Conservation (phyloP, 2,797 vertebrate species). For the Myotis findleyi region DNA sequence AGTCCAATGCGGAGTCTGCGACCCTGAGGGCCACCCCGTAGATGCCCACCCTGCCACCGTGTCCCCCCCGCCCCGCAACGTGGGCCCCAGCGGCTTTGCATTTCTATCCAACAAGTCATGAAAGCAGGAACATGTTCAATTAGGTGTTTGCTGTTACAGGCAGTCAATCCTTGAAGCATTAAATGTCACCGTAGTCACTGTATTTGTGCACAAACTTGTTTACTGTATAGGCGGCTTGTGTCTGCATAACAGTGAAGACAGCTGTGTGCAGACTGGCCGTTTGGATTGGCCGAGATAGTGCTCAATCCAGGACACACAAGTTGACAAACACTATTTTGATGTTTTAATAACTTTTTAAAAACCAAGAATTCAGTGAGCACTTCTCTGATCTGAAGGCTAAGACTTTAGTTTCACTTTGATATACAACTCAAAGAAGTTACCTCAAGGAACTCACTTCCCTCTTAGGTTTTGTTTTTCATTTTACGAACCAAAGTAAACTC, state of each 20-base stretch:
- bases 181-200: not conserved
- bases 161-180: not conserved
- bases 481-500: not conserved
- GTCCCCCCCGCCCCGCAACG: not conserved
- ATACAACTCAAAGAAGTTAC: not conserved
- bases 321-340: not conserved
- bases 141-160: not conserved
- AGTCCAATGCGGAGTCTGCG: not conserved
- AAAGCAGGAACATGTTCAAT: not conserved
- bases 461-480: not conserved
- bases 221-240: not conserved
- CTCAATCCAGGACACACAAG: not conserved
- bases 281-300: not conserved
- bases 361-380: not conserved
- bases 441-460: not conserved
- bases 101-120: not conserved
- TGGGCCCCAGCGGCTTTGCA: not conserved
- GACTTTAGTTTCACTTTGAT: not conserved
- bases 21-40: not conserved
- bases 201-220: not conserved
- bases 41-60: not conserved
- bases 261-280: not conserved
- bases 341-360: not conserved
- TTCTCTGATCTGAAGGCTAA: not conserved
- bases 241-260: not conserved